Evolutionary conservation across 1,140 invertebrate genomes (phyloP), one percentile per base, ranked within the genome.

Genomic region (Drosophila carrolli): DNA sequence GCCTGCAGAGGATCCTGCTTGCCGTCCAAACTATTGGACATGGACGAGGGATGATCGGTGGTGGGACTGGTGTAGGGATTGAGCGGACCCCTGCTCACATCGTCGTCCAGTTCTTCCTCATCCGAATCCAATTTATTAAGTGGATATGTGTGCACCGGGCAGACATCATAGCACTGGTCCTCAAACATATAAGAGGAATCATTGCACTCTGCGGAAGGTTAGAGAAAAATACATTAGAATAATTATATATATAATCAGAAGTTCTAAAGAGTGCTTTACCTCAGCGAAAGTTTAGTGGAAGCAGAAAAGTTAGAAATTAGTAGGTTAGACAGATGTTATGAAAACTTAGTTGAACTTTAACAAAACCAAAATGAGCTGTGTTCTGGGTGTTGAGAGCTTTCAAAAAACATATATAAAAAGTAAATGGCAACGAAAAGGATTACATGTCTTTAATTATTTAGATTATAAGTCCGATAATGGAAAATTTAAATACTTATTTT

Each of bases 111-210:
- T 0, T 60, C 55, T 0, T 55, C 44, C 9, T 58, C 38, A 32
- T 32, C 48, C 2, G 62, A 44, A 23, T 47, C 61, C 6, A 81
- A 14, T 4, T 70, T 59, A 40, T 88, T 68, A 0, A 62, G 29
- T 29, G 73, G 27, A 54, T 63, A 92, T 2, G 83, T 89, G 46
- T 83, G 91, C 40, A 47, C 48, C 0, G 91, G 91, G 32, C 91
- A 92, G 48, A 81, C 50, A 32, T 81, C 75, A 23, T 74, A 92
- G 53, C 91, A 92, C 32, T 75, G 71, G 19, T 80, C 79, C 55
- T 82, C 47, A 23, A 74, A 91, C 44, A 84, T 79, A 56, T 66
- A 91, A 3, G 77, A 63, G 7, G 74, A 37, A 6, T 75, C 73
- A 19, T 66, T 55, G 63, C 91, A 92, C 44, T 90, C 91, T 92